Conservation (phyloP, 2,797 vertebrate genomes). For the Coreius guichenoti region DNA sequence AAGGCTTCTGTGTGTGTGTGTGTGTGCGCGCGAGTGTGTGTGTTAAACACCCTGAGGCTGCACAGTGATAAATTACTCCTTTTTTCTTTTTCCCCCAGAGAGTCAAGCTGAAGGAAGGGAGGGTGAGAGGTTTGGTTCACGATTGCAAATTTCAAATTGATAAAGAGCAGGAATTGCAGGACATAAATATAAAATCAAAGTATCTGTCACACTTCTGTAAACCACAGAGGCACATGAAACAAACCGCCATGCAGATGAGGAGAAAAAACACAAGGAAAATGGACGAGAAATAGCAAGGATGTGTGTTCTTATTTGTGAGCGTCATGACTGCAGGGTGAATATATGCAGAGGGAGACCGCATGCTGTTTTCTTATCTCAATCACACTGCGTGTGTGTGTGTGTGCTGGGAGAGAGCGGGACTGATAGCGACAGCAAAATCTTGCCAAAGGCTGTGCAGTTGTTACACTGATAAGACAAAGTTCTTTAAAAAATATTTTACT, state of each 20-base stretch:
- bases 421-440: conserved; percentile 48
- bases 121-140: conserved; percentile 45
- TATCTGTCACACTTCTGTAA: conserved; percentile 26
- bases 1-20: conserved; percentile 45
- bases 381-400: conserved; percentile 41
- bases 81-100: conserved; percentile 52
- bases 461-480: conserved; percentile 47
- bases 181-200: conserved; percentile 57
- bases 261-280: conserved; percentile 8
- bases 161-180: conserved; percentile 49
- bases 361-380: conserved; percentile 64
- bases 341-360: conserved; percentile 46
- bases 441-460: conserved; percentile 51
- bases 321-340: conserved; percentile 50
- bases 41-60: conserved; percentile 54
- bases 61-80: conserved; percentile 61
- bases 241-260: neutral
- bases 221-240: conserved; percentile 16
- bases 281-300: conserved; percentile 8
- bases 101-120: conserved; percentile 22
- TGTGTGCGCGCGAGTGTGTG: conserved; percentile 52
- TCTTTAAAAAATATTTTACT: conserved; percentile 33
- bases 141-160: conserved; percentile 48
- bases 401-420: conserved; percentile 3
- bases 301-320: conserved; percentile 39